phyloP scores from a whole-genome alignment of 2,113 vertebrate genomes.

The Corythoichthys intestinalis region DNA sequence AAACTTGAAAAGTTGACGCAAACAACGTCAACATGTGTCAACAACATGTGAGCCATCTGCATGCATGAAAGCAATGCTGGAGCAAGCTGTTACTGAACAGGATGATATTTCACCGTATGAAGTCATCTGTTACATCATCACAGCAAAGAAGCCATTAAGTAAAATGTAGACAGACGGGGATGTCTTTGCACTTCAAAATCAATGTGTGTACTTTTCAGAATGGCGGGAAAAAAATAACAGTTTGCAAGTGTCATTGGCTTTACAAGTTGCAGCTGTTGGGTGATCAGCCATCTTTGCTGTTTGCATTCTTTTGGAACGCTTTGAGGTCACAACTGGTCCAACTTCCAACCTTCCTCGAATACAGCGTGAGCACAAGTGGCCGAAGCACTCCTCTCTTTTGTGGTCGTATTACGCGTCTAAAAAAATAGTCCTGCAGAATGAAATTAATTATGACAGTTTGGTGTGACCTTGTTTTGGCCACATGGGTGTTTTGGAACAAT shows the following conservation, averaged over 20 bases:
- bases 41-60: not conserved
- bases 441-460: no score
- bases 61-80: not conserved
- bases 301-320: not conserved
- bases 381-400: no score
- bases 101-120: not conserved
- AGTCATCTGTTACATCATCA: slow-evolving; percentile 5
- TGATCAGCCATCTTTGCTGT: not conserved
- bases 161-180: not conserved
- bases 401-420: no score
- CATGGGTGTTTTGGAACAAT: no score
- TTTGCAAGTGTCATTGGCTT: not conserved
- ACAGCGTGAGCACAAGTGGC: no score
- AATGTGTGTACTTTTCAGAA: not conserved
- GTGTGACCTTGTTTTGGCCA: no score
- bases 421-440: no score
- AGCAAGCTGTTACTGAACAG: not conserved
- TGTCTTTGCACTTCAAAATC: not conserved
- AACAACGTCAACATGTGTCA: not conserved
- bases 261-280: not conserved
- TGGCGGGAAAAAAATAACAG: not conserved
- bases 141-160: not conserved
- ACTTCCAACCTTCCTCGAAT: no score
- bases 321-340: no score
- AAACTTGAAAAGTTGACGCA: not conserved